Evolutionary conservation across 2,888 invertebrate species (phyloP), one percentile per base, ranked within the genome.

Genomic region (Acronicta leporina): DNA sequence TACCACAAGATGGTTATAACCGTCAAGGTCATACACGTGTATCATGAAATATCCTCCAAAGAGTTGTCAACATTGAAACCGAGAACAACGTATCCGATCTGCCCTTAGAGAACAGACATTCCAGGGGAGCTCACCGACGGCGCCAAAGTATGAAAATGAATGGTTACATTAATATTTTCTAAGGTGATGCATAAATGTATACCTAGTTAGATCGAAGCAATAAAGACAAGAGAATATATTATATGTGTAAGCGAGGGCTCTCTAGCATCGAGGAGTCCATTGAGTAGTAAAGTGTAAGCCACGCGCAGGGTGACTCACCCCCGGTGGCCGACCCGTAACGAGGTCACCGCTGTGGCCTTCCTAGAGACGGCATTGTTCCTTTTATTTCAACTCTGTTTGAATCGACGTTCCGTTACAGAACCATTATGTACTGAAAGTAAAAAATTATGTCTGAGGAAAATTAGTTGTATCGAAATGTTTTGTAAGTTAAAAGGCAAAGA

Each of bases 301-400:
- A 49, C 49, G 64, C 75, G 62, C 69, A 69, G 77, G 77, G 77
- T 79, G 77, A 79, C 44, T 79, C 79, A 77, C 68, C 77, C 77
- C 67, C 72, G 72, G 63, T 63, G 58, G 63, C 42, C 72, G 77
- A 77, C 79, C 77, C 67, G 54, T 44, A 77, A 71, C 66, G 71
- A 72, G 79, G 77, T 77, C 79, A 76, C 56, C 57, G 51, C 68
- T 65, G 65, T 72, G 77, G 77, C 79, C 79, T 79, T 77, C 78
- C 73, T 64, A 71, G 63, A 70, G 63, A 44, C 60, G 63, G 65
- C 62, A 73, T 71, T 76, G 73, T 73, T 70, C 60, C 64, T 67
- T 64, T 63, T 77, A 68, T 55, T 66, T 53, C 54, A 52, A 42
- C 60, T 54, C 51, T 69, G 65, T 78, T 67, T 62, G 50, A 35